Conservation (phyloP, 2,113 vertebrate species). For the Syrmaticus mikado region DNA sequence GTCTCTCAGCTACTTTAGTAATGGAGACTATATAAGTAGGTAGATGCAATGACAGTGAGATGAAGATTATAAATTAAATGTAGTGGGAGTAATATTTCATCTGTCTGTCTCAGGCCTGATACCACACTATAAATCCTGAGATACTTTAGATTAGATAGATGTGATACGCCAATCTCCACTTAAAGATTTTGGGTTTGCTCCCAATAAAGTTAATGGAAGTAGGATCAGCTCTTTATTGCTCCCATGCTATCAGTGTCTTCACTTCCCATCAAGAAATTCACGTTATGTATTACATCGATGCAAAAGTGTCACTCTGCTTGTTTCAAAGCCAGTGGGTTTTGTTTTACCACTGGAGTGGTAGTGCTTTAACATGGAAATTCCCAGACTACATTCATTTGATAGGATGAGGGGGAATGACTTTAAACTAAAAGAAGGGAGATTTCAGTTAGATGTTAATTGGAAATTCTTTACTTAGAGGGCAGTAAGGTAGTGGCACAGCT, state of each 20-base stretch:
- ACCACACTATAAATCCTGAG: conserved; percentile 55
- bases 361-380: background rate
- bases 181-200: conserved; percentile 60
- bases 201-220: conserved; percentile 70
- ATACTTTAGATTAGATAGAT: conserved; percentile 56
- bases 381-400: background rate
- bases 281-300: background rate
- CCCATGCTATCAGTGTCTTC: background rate
- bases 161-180: conserved; percentile 49
- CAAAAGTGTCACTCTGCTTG: background rate
- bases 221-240: conserved; percentile 59
- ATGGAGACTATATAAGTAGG: conserved; percentile 26
- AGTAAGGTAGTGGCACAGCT: no score
- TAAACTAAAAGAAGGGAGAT: no score
- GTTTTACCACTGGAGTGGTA: background rate
- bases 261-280: conserved; percentile 4
- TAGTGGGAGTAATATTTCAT: conserved; percentile 41
- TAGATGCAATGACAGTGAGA: conserved; percentile 34
- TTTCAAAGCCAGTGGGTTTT: background rate
- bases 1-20: conserved; percentile 29
- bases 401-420: no score
- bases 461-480: no score
- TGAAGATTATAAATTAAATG: conserved; percentile 66
- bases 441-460: no score
- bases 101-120: conserved; percentile 29